Evolutionary conservation across 2,797 vertebrate genomes (phyloP).

Genomic region (Catamblyrhynchus diadema): DNA sequence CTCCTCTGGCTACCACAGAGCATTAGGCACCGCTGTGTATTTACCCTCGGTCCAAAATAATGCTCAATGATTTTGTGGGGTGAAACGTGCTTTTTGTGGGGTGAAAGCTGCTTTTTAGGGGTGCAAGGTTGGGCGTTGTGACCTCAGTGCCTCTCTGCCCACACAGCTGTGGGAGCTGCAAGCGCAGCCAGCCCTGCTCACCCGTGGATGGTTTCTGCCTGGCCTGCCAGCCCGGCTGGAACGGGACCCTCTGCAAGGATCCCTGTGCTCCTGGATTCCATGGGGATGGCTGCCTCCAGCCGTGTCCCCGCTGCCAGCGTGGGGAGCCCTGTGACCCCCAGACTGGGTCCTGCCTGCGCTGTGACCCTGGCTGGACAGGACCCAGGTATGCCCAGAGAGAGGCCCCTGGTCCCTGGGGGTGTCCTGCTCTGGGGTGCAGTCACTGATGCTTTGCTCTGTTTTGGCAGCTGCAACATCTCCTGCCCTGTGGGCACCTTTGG

Average conservation of each 20-base stretch:
- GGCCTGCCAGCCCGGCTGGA: constrained; percentile 88
- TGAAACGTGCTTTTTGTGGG: not conserved
- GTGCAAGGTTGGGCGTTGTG: accelerated
- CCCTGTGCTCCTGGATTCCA: constrained; percentile 79
- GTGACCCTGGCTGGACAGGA: constrained; percentile 86
- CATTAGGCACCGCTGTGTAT: accelerated
- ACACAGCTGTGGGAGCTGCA: constrained; percentile 47
- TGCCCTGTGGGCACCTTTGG: constrained; percentile 84
- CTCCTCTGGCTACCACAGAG: not conserved
- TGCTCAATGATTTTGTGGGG: accelerated
- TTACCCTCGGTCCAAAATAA: accelerated
- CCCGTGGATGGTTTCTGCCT: constrained; percentile 80
- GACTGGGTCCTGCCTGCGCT: constrained; percentile 82
- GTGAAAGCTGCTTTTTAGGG: not conserved
- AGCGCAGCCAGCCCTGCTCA: constrained; percentile 76
- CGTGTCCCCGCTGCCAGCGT: constrained; percentile 81
- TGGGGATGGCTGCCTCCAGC: constrained; percentile 80
- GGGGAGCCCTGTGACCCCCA: constrained; percentile 79
- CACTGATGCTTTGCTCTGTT: not conserved
- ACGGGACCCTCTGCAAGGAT: constrained; percentile 83
- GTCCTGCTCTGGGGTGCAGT: not conserved
- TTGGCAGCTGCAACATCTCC: constrained; percentile 82
- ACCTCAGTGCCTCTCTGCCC: not conserved
- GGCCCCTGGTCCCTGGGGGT: accelerated
- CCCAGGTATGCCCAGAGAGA: constrained; percentile 75